These are phyloP conservation scores for Hartigia nigra DNA, from an alignment of 2,888 invertebrate genomes.

Conservation along the genomic window DNA sequence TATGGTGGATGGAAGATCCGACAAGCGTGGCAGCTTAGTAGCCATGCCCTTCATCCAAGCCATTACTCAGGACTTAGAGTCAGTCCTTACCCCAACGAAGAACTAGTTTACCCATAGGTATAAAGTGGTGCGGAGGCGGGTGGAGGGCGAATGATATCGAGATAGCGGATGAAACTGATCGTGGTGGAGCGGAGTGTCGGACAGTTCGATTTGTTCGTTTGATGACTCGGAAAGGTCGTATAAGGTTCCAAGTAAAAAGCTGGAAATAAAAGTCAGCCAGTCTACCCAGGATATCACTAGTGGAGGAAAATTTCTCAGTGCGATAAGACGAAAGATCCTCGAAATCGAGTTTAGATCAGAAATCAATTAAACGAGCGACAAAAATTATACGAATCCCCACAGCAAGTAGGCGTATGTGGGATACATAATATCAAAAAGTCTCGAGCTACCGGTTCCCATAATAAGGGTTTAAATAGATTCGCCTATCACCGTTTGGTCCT, in stretches of 20 bases:
- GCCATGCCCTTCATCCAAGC: constrained; percentile 35
- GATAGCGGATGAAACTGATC: background rate
- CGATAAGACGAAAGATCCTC: background rate
- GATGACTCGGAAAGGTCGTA: background rate
- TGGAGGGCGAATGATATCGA: background rate
- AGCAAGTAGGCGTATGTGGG: background rate
- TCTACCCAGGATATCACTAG: background rate
- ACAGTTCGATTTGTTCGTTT: background rate
- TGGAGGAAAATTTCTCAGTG: background rate
- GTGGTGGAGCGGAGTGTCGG: background rate
- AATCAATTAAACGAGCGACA: background rate
- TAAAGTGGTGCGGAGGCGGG: background rate
- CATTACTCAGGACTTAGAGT: constrained; percentile 33
- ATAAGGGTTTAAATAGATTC: background rate
- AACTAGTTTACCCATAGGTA: background rate
- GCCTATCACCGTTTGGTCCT: background rate
- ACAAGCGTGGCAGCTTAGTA: constrained; percentile 35
- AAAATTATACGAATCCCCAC: background rate
- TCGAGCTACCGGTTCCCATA: background rate
- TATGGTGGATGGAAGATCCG: constrained; percentile 30
- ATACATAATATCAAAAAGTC: background rate
- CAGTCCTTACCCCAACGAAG: background rate
- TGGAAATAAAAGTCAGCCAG: background rate
- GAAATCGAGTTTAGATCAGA: background rate
- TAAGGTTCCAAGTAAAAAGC: background rate